Evolutionary conservation across 2,888 invertebrate genomes (phyloP), one percentile per base, ranked within the genome.

Genomic region (Hirudinaria manillensis): DNA sequence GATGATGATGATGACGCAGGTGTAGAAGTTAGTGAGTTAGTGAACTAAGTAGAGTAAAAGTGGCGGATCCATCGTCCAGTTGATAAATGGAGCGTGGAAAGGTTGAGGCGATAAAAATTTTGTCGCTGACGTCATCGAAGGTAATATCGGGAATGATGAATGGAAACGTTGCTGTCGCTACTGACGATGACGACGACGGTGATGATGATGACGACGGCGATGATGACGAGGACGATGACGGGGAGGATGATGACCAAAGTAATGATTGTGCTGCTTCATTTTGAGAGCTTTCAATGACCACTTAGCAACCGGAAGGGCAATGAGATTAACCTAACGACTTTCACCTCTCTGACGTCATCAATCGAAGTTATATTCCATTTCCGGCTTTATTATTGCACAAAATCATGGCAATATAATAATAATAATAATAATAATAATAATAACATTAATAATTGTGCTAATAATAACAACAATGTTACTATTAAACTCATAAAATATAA

Each of bases 191-290:
- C 51, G n/a, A 66, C 34, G 67, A 65, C 67, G 13, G 34, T 67
- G 45, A n/a, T 67, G 51, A 67, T 66, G 38, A 45, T 34, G 68
- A 70, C 38, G 70, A 70, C 27, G 34, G 51, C 32, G 70, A 75
- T 75, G 29, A 29, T 1, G 70, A 70, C 32, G 56, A 75, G 55
- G 56, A 53, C 21, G 51, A 38, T 38, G 51, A 70, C 38, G 53
- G n/a, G 4, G 70, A 55, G 2, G 36, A 16, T 56, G 56, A 53
- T 21, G 51, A 38, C 45, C 24, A 75, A 4, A 36, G 13, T 70
- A 55, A 70, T 55, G 34, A 70, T 67, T 53, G 29, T 67, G 70
- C 27, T 45, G 55, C 16, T 3, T 45, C 16, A 7, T 61, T 1
- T 27, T n/a, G 29, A 61, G 19, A 16, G 7, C 10, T 27, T 4